Evolutionary conservation across 2,888 invertebrate genomes (phyloP).

Genomic region (Conus canariensis): DNA sequence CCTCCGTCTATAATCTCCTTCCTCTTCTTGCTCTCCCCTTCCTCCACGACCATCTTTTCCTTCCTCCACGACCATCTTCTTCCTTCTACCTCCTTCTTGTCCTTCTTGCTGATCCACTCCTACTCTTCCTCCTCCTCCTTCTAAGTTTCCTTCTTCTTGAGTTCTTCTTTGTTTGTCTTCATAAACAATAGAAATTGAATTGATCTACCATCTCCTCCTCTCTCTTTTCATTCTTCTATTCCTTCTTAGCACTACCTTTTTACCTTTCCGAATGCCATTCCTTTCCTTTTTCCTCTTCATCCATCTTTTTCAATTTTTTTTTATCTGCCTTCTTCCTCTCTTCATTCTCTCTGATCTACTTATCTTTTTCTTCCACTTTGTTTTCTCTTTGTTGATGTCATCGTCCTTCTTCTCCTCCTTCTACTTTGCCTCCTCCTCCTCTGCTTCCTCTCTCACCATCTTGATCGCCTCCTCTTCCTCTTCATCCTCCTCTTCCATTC

Average conservation of each 20-base stretch:
- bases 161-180: background rate
- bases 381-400: too few relatives aligned
- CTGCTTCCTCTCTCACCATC: background rate
- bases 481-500: background rate
- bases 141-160: background rate
- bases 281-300: background rate
- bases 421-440: background rate
- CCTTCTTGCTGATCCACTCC: too few relatives aligned
- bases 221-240: background rate
- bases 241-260: background rate
- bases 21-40: too few relatives aligned
- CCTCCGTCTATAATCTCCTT: too few relatives aligned
- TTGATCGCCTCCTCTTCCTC: background rate
- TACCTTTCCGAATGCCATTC: background rate
- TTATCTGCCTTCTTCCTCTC: too few relatives aligned
- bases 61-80: too few relatives aligned
- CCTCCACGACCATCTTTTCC: too few relatives aligned
- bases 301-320: too few relatives aligned
- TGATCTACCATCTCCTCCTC: background rate
- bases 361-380: too few relatives aligned
- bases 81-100: too few relatives aligned
- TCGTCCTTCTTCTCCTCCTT: background rate
- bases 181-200: too few relatives aligned
- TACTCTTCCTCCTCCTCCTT: background rate
- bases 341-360: too few relatives aligned